Conservation (phyloP, 1,140 invertebrate species). For the Sesamia nonagrioides region DNA sequence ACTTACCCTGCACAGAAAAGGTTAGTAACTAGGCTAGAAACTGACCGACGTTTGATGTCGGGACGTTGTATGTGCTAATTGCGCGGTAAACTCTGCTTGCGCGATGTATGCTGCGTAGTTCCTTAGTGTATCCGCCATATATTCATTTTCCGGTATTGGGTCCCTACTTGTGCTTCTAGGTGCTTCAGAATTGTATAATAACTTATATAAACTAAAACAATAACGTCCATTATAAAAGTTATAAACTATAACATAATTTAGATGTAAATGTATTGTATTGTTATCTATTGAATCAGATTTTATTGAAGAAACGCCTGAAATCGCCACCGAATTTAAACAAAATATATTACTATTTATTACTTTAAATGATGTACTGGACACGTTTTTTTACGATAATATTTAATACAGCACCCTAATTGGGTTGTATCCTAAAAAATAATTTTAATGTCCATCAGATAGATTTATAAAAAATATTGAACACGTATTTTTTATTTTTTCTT, state of each 20-base stretch:
- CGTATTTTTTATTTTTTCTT: no score
- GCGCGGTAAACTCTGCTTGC: no score
- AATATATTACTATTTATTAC: slow-evolving; percentile 24
- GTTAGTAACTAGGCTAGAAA: no score
- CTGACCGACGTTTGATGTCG: no score
- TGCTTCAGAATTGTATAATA: slow-evolving; percentile 28
- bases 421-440: no score
- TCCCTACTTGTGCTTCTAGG: slow-evolving; percentile 21
- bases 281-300: slow-evolving; percentile 45
- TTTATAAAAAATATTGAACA: no score
- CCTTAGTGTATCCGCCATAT: no score
- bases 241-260: slow-evolving; percentile 19
- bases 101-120: no score
- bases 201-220: slow-evolving; percentile 29
- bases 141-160: not conserved
- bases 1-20: no score
- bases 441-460: no score
- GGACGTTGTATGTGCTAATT: no score
- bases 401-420: no score
- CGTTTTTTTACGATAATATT: not conserved
- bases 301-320: slow-evolving; percentile 37
- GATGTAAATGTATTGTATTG: slow-evolving; percentile 37
- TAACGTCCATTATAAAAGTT: slow-evolving; percentile 42
- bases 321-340: slow-evolving; percentile 29
- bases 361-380: not conserved